A percentile compares a stretch with the other conserved stretches of the same genome.
phyloP scores from a whole-genome alignment of 2,797 vertebrate species.

The Platyrinchus mystaceus region DNA sequence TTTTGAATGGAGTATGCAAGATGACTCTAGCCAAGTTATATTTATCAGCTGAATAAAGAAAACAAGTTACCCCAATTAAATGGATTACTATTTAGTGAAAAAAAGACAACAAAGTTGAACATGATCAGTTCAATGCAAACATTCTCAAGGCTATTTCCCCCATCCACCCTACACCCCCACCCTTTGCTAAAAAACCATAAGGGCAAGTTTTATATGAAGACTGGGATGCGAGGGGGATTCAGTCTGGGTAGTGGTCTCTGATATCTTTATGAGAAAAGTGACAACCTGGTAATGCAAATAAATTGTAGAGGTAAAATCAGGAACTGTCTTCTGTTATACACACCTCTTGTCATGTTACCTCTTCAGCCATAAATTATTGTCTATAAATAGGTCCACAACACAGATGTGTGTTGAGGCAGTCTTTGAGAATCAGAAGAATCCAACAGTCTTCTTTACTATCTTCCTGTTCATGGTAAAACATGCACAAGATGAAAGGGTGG shows the following conservation, averaged over 20 bases:
- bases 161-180: rapidly evolving
- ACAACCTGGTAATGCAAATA: not conserved
- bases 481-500: not conserved
- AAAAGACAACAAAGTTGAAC: not conserved
- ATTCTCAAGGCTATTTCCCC: not conserved
- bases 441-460: not conserved
- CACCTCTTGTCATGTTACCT: not conserved
- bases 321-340: not conserved
- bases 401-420: not conserved
- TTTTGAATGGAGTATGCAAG: not conserved
- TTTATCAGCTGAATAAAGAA: not conserved
- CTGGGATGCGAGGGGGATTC: not conserved
- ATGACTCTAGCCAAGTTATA: not conserved
- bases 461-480: not conserved
- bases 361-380: not conserved
- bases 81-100: not conserved
- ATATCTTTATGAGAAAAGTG: not conserved
- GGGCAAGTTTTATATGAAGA: not conserved
- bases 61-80: not conserved
- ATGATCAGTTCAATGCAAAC: not conserved
- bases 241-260: not conserved
- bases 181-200: not conserved
- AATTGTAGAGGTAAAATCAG: not conserved
- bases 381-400: not conserved
- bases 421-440: not conserved